Percentiles rank a stretch among this genome's conserved stretches.
Evolutionary conservation across 1,140 invertebrate species (phyloP).

Genomic region (Drosophila parvula): DNA sequence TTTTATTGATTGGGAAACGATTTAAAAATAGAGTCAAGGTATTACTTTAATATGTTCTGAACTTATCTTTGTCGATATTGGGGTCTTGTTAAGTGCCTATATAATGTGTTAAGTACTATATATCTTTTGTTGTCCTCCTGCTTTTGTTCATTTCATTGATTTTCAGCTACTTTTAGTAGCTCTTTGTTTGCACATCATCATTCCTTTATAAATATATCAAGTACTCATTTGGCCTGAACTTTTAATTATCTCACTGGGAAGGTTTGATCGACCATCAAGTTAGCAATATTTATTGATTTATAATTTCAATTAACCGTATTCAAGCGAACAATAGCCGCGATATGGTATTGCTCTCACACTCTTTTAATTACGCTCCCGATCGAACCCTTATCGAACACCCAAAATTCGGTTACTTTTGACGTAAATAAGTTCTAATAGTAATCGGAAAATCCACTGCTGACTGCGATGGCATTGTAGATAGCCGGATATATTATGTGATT

Average conservation of each 20-base stretch:
- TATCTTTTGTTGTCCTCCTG: too few species aligned
- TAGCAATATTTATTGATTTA: slow-evolving; percentile 13
- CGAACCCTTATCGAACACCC: slow-evolving; percentile 1
- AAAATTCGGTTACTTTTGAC: background rate
- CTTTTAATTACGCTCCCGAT: background rate
- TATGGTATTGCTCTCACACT: background rate
- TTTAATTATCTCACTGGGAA: background rate
- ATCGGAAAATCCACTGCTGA: background rate
- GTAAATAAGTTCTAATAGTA: background rate
- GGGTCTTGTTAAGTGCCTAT: background rate
- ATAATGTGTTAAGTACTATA: too few species aligned
- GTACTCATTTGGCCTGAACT: background rate
- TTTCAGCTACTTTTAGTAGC: background rate
- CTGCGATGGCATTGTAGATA: background rate
- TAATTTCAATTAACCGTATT: slow-evolving; percentile 12
- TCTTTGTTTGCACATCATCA: background rate
- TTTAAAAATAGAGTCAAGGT: too few species aligned
- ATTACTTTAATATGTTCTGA: background rate
- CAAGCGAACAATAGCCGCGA: background rate
- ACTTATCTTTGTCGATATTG: background rate
- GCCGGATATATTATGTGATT: background rate
- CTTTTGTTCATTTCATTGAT: background rate
- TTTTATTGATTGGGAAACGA: background rate
- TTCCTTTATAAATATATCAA: background rate
- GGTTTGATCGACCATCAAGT: background rate